Evolutionary conservation across 2,888 invertebrate genomes (phyloP), one percentile per base, ranked within the genome.

Genomic region (Acleris cristana): DNA sequence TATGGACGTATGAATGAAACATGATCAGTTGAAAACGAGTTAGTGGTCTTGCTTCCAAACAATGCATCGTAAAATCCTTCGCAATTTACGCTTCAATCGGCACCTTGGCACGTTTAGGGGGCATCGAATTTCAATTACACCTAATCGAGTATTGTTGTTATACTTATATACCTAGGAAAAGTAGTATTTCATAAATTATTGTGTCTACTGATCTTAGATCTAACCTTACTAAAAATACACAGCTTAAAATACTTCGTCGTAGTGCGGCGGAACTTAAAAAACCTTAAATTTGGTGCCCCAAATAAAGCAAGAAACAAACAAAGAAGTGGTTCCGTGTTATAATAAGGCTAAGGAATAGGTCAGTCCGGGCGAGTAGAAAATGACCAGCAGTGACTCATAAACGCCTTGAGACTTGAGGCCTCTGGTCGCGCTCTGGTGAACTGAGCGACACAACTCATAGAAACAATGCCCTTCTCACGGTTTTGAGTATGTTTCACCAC

Each of bases 391-490:
- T 83, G 83, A 84, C 76, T 85, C 84, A 85, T 74, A 76, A 75
- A 64, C 64, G 57, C 70, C 70, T 70, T 75, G 77, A 76, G 73
- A 74, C 73, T 77, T 72, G 76, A 80, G 84, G 79, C 79, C 81
- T 80, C 78, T 71, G 72, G 86, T 86, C 77, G 73, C 86, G 88
- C 85, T 88, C 85, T 80, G 82, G 71, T 85, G 87, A 80, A 67
- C 79, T 72, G 79, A 76, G 77, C 78, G 84, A 81, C 83, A 83
- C 83, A 82, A 52, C 52, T 63, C 58, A 82, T 78, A 79, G 75
- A 81, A 83, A 88, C 86, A 88, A 88, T 84, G 78, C 81, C 79
- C 82, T 84, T 84, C 87, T 85, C 83, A 86, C 83, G 80, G 78
- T 77, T 77, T 73, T 72, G 73, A 71, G 74, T 81, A 73, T 83